Percentiles rank a stretch among this genome's conserved stretches.
Evolutionary conservation across 2,888 invertebrate species (phyloP).

Genomic region (Ornithoptera alexandrae): DNA sequence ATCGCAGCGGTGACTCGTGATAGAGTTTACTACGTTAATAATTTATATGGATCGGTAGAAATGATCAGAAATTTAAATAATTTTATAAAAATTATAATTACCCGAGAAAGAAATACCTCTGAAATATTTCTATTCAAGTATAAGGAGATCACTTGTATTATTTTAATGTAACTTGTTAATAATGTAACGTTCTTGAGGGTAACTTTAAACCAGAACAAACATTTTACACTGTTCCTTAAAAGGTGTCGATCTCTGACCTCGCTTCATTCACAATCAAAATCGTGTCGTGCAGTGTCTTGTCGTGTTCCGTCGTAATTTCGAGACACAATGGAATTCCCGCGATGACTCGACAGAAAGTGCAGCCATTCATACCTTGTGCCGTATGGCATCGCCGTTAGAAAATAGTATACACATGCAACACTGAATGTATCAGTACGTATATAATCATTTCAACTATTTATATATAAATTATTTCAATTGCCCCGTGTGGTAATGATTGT

Average conservation of each 20-base stretch:
- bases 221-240: conserved; percentile 49
- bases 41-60: conserved; percentile 48
- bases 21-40: conserved; percentile 67
- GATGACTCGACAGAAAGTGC: conserved; percentile 68
- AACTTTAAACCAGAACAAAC: conserved; percentile 40
- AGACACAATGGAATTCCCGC: conserved; percentile 75
- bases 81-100: conserved; percentile 43
- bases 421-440: not conserved
- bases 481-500: no score
- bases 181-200: conserved; percentile 9
- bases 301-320: conserved; percentile 63
- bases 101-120: conserved; percentile 23
- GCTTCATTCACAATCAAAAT: conserved; percentile 76
- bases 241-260: conserved; percentile 71
- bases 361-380: conserved; percentile 65
- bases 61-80: conserved; percentile 42
- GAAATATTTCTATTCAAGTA: not conserved
- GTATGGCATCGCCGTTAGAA: conserved; percentile 35
- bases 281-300: conserved; percentile 61
- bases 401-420: not conserved
- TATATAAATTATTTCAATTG: not conserved
- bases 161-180: conserved; percentile 16
- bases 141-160: conserved; percentile 1
- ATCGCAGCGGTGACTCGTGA: conserved; percentile 58
- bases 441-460: not conserved